Evolutionary conservation across 2,888 invertebrate genomes (phyloP).

Genomic region (Hypolimnas misippus): DNA sequence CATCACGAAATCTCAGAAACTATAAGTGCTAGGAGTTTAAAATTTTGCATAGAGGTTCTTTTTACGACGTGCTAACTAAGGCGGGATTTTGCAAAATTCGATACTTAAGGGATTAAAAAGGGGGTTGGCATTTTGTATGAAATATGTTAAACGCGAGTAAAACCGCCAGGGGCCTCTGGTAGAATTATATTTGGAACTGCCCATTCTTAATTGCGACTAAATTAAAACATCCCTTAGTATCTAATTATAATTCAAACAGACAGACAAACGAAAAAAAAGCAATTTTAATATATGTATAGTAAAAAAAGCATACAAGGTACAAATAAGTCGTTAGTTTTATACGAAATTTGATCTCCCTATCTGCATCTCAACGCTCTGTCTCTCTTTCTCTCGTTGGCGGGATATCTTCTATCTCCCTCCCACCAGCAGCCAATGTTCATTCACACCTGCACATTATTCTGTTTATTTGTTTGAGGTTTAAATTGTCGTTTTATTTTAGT

Average conservation of each 20-base stretch:
- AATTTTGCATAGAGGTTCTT: no score
- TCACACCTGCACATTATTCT: constrained; percentile 75
- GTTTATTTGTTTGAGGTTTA: constrained; percentile 71
- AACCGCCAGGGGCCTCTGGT: no score
- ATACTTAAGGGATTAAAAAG: no score
- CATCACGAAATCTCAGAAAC: no score
- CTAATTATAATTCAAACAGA: constrained; percentile 1
- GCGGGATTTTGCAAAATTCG: no score
- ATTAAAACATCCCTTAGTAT: background rate
- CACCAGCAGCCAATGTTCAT: constrained; percentile 66
- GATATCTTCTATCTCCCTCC: constrained; percentile 56
- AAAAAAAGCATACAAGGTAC: constrained; percentile 15
- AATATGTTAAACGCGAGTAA: no score
- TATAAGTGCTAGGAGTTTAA: no score
- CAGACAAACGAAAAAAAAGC: background rate
- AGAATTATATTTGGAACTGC: background rate
- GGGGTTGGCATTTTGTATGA: no score
- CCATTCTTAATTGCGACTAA: background rate
- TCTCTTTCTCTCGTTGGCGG: background rate
- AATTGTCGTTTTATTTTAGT: constrained; percentile 63
- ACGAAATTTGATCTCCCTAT: constrained; percentile 18
- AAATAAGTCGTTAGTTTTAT: constrained; percentile 21
- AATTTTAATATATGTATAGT: background rate
- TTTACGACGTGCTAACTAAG: no score
- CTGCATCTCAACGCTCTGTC: constrained; percentile 14